Evolutionary conservation across 2,113 vertebrate species (phyloP).

Genomic region (Cygnus atratus): DNA sequence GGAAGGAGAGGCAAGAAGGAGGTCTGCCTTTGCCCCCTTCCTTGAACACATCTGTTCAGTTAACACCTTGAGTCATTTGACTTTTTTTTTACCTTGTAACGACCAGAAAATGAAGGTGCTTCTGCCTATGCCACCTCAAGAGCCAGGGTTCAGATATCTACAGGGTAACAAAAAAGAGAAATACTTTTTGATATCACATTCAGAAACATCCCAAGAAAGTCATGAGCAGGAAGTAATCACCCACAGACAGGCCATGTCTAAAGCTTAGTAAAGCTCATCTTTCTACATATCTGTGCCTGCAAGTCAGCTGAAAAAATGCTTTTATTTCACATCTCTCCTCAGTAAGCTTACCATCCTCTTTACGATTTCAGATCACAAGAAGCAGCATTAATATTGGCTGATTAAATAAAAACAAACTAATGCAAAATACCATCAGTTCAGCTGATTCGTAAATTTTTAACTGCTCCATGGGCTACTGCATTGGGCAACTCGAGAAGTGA

Average conservation of each 20-base stretch:
- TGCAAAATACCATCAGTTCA: not conserved
- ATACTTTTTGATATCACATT: accelerated
- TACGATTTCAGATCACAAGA: not conserved
- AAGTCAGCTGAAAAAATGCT: not conserved
- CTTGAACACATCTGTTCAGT: not conserved
- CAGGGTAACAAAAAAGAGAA: not conserved
- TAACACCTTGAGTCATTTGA: not conserved
- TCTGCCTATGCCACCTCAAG: not conserved
- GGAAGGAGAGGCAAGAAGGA: not conserved
- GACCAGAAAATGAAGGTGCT: not conserved
- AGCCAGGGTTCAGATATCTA: not conserved
- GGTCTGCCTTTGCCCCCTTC: not conserved
- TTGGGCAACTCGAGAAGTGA: not conserved
- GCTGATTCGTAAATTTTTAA: not conserved
- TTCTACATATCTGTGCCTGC: not conserved
- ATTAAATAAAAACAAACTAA: not conserved
- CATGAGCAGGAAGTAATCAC: not conserved
- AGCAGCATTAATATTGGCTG: not conserved
- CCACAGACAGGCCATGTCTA: not conserved
- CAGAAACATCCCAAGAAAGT: not conserved
- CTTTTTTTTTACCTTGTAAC: not conserved
- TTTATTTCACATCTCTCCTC: not conserved
- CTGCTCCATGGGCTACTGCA: not conserved
- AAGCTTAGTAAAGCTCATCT: not conserved
- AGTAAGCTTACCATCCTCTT: not conserved